Conservation (phyloP, 1,140 invertebrate genomes). For the Atta texana region DNA sequence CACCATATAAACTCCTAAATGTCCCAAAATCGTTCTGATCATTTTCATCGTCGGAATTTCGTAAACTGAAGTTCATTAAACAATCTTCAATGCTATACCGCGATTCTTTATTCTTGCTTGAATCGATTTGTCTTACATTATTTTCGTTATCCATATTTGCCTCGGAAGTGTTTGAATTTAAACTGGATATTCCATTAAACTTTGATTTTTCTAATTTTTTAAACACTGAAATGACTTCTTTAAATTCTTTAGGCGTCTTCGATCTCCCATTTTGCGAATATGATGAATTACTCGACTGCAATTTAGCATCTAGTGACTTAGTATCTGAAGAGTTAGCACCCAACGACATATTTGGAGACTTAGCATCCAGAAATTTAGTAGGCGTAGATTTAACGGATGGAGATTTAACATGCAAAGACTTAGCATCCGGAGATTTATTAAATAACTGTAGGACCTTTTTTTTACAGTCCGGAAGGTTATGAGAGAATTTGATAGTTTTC, state of each 20-base stretch:
- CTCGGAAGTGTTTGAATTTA: background rate
- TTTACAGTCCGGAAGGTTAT: background rate
- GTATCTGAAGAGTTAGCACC: background rate
- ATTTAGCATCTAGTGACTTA: background rate
- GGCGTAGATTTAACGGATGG: background rate
- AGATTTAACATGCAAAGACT: background rate
- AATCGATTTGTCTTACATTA: background rate
- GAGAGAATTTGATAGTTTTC: background rate
- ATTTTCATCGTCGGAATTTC: conserved; percentile 27
- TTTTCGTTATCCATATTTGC: background rate
- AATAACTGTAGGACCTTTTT: background rate
- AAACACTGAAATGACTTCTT: too few species aligned
- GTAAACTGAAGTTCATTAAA: background rate
- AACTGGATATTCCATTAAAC: background rate
- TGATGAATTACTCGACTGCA: background rate
- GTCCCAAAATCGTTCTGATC: background rate
- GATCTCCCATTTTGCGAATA: background rate
- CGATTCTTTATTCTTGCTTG: background rate
- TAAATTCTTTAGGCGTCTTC: too few species aligned
- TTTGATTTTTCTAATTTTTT: background rate
- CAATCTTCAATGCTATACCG: background rate
- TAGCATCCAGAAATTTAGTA: background rate
- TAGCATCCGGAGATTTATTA: background rate
- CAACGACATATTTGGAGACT: background rate
- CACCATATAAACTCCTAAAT: conserved; percentile 46